Evolutionary conservation across 2,888 invertebrate genomes (phyloP), one percentile per base, ranked within the genome.

Genomic region (Euspilapteryx auroguttella): DNA sequence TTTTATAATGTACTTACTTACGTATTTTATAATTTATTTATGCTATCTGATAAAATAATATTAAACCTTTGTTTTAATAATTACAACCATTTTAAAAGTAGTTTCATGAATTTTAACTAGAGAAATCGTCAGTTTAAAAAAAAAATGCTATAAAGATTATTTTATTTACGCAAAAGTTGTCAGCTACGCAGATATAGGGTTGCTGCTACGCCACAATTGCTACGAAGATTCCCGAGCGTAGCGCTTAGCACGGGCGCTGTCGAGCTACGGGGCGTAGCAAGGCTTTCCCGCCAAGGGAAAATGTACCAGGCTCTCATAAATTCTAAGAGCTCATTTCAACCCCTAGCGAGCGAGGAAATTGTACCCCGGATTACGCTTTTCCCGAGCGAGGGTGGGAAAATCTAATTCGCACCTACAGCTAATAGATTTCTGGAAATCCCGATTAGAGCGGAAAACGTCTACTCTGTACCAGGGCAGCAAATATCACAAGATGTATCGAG

Each of bases 361-460:
- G 12, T 13, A 13, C 22, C 21, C 21, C 21, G n/a, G n/a, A n/a
- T n/a, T n/a, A n/a, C n/a, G n/a, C n/a, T 17, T 17, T 17, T 8
- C 17, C 17, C 17, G 8, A 17, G 17, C 17, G 5, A 17, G 28
- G 34, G 37, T 50, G 51, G 43, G 50, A 49, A 49, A 55, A 58
- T 61, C 64, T 63, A 65, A 66, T 55, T 55, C 54, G 40, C 45
- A 45, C 45, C 53, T 54, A 51, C 43, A 38, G 49, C 42, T 52
- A 59, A 55, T 56, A 59, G 59, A 52, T 56, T 55, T 54, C 58
- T 57, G 68, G 45, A 68, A 69, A 71, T 62, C 68, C 68, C 66
- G 73, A 75, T 75, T 73, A 75, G 69, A 75, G 71, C 71, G 71
- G 71, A 75, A 73, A 75, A 75, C 69, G 54, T 68, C 69, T 66